Base-by-base conservation (phyloP, 2,888 invertebrate species). In the Melanostoma scalare region DNA sequence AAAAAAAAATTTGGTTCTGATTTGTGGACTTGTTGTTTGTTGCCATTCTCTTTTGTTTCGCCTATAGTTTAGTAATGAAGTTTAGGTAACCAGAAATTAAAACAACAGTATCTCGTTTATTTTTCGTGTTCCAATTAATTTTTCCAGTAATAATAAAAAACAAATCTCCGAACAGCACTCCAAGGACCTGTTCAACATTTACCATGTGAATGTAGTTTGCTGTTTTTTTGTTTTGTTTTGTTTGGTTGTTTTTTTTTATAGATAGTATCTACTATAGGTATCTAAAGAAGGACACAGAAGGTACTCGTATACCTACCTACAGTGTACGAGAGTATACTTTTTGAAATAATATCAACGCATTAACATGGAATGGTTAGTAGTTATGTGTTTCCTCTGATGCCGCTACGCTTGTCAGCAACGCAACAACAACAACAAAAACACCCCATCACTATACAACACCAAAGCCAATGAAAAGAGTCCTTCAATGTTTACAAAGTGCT, bases 401-500 rank as follows among this genome's bases (percentile, higher is more conserved):
- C 36, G 8, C n/a, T 30, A 35, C 20, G 20, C 20, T 20, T 20
- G 20, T 36, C 31, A 42, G 6, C 10, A 9, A 40, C 42, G 9
- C 4, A 10, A 30, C 6, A 56, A 67, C 6, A 44, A 30, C 53
- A 31, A 10, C 52, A 56, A 48, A 6, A 9, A 33, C 10, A 46
- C 6, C 8, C 31, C 3, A 58, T 9, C 33, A 53, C 48, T 36
- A 50, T 5, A 10, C 53, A 53, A 36, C 58, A 55, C 8, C 36
- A 55, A 6, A 67, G 53, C 36, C 63, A 71, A 56, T 75, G 77
- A 76, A 61, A 61, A 67, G 69, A 75, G 71, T 69, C 69, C 82
- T 78, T 84, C 71, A 75, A 84, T 84, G 84, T 84, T 84, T 78
- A 79, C 79, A 84, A 79, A 79, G 78, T 79, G 74, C 84, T 84